Base-by-base conservation (phyloP, 2,888 invertebrate genomes). In the Celastrina argiolus region DNA sequence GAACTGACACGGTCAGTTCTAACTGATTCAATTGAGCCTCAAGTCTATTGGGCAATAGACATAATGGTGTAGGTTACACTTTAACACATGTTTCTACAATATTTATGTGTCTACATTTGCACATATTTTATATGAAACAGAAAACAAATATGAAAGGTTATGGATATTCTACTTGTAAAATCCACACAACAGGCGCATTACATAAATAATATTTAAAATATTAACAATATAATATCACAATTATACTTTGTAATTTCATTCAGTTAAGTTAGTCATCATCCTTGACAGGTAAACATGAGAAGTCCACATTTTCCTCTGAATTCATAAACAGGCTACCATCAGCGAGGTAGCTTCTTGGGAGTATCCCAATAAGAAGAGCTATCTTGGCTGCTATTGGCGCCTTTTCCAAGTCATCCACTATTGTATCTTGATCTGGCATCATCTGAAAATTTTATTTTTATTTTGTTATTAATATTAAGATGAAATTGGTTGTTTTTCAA, bases 361-460 rank as follows among this genome's bases (percentile, higher is more conserved):
- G 72, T n/a, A 92, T 78, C 0, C 93, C 93, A 31, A 93, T 85
- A 2, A 93, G 83, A 0, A 92, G 81, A 0, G 93, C 93, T 65
- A 89, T 81, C 69, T 92, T 92, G 0, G 94, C 93, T 1, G 94
- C 92, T 65, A 94, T 89, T 2, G 93, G 88, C 0, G 92, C 84
- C 69, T 93, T 92, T 65, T 90, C 84, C 72, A 86, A 85, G 10
- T 85, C 86, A 68, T 87, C 86, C 39, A 91, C 81, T 69, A 92
- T 92, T 45, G 88, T 88, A 69, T 95, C 94, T 71, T 94, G 94
- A 82, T 97, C 96, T 8, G 96, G 97, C 95, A 96, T 96, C 84
- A 97, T 93, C 94, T 94, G 78, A 7, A 72, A 75, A 36, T 26
- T 34, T 65, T 42, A 63, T n/a, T 28, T 16, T 31, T 34, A 31